These are phyloP conservation scores for Macrocentrus cingulum DNA, from an alignment of 1,140 invertebrate species.

Conservation along the genomic window DNA sequence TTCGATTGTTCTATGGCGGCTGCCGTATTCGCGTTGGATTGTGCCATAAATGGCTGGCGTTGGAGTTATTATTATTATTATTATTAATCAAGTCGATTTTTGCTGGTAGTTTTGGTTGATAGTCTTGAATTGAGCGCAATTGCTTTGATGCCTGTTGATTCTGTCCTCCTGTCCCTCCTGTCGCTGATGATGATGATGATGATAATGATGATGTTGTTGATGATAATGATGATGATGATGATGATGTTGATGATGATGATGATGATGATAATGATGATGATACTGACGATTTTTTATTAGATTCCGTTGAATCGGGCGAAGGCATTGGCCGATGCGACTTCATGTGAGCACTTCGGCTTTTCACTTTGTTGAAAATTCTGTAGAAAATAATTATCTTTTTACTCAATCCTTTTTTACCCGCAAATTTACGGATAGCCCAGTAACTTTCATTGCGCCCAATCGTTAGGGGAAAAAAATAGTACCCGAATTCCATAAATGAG, in stretches of 20 bases:
- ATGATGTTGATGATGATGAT: too few relatives aligned
- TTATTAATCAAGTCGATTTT: conserved; percentile 31
- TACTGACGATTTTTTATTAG: conserved; percentile 48
- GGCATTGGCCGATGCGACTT: conserved; percentile 84
- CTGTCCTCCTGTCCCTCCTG: conserved; percentile 5
- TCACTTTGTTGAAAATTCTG: conserved; percentile 96
- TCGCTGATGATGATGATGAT: conserved; percentile 34
- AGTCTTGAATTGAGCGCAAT: conserved; percentile 32
- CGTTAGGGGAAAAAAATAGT: too few relatives aligned
- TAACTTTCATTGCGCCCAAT: too few relatives aligned
- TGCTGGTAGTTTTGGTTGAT: conserved; percentile 29
- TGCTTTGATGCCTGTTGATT: conserved; percentile 16
- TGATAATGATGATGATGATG: conserved; percentile 39
- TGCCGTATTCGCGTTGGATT: conserved; percentile 55
- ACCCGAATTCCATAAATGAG: too few relatives aligned
- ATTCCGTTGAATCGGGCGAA: conserved; percentile 58
- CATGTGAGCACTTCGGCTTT: conserved; percentile 97
- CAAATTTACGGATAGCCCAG: background rate
- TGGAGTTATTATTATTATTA: conserved; percentile 18
- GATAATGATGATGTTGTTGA: conserved; percentile 33
- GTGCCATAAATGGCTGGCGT: conserved; percentile 38
- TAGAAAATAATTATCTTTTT: conserved; percentile 55
- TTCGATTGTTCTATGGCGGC: conserved; percentile 54
- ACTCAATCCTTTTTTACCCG: background rate
- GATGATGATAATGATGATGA: too few relatives aligned